Evolutionary conservation across 2,888 invertebrate genomes (phyloP), one percentile per base, ranked within the genome.

Genomic region (Ophion obscuratus): DNA sequence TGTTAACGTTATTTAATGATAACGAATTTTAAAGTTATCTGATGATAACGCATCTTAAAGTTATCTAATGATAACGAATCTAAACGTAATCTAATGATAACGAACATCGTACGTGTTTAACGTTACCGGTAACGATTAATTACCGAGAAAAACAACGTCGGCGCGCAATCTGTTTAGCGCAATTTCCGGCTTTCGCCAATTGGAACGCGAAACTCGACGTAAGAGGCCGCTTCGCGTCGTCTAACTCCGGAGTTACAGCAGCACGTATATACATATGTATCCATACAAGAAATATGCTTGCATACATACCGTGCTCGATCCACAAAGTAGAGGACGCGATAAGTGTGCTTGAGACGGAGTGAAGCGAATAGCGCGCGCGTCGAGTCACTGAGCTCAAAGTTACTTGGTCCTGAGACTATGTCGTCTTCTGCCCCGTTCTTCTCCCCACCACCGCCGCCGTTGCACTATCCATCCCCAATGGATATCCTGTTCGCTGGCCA

Each of bases 301-400:
- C 14, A n/a, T 31, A 10, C 61, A 24, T 17, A 24, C 53, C 53
- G 17, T 5, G 40, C 40, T 40, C 9, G 40, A 40, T 40, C 6
- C 40, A 40, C 6, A 40, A 4, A 53, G 53, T 53, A 14, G 53
- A 53, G 17, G 11, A 53, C 17, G 17, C 17, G 53, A 53, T 17
- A 53, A 53, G 53, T 53, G 53, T 14, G 53, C 53, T 53, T 76
- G 76, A 57, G 66, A 40, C 40, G 20, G 74, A 78, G 76, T 88
- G 80, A 87, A 81, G 82, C 71, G 88, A 89, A 89, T 88, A 87
- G 87, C 88, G 74, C 80, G 87, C 88, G 87, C 89, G 83, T 83
- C 81, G 90, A 90, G 87, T 89, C 89, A 92, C 92, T 91, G 91
- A 90, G 92, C 91, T 89, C 88, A 79, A 78, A 81, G 89, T 88